Conservation (phyloP, 2,888 invertebrate genomes). For the Adelphocoris suturalis region DNA sequence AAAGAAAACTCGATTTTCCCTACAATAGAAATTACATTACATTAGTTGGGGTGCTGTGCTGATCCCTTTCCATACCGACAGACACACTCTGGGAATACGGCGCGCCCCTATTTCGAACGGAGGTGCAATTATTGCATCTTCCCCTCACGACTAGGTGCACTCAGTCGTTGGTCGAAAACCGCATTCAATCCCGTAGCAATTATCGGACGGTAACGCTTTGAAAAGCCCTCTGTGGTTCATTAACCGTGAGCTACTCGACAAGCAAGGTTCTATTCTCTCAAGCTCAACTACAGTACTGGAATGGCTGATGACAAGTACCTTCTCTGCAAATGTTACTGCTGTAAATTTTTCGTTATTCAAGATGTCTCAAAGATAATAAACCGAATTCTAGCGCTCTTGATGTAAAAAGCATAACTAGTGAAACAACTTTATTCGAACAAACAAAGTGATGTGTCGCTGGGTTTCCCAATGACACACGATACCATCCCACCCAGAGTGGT, state of each 20-base stretch:
- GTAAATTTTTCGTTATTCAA: too few relatives aligned
- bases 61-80: neutral
- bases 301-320: too few relatives aligned
- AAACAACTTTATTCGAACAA: too few relatives aligned
- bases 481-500: too few relatives aligned
- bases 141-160: neutral
- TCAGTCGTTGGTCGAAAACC: conserved; percentile 38
- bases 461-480: too few relatives aligned
- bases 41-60: neutral
- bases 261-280: neutral
- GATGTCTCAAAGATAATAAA: too few relatives aligned
- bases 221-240: conserved; percentile 19
- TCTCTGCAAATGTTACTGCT: too few relatives aligned
- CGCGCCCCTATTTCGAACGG: neutral
- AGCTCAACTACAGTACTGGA: neutral
- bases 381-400: too few relatives aligned
- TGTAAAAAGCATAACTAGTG: too few relatives aligned
- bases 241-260: neutral
- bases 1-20: conserved; percentile 52
- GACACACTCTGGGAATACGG: neutral
- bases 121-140: conserved; percentile 41
- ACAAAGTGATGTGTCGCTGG: too few relatives aligned
- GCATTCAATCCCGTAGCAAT: conserved; percentile 29
- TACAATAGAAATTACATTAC: conserved; percentile 45
- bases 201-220: conserved; percentile 12